Evolutionary conservation across 2,113 vertebrate species (phyloP).

Genomic region (Plecotus auritus): DNA sequence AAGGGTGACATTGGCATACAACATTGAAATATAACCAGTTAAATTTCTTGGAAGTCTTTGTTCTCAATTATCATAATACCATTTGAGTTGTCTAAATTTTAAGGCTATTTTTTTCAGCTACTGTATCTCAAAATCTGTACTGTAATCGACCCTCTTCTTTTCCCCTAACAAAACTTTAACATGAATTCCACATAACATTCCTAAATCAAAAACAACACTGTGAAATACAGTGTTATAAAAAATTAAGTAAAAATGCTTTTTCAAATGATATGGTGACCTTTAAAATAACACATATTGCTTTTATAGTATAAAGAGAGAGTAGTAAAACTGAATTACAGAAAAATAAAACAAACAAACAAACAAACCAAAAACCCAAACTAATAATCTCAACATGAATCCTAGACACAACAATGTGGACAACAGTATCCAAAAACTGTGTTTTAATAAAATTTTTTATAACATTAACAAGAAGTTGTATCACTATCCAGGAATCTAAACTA

Average conservation of each 20-base stretch:
- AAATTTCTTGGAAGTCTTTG: background rate
- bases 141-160: background rate
- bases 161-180: background rate
- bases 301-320: background rate
- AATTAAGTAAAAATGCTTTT: background rate
- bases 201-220: background rate
- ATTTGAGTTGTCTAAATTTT: background rate
- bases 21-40: background rate
- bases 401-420: background rate
- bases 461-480: background rate
- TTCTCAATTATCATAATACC: background rate
- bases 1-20: background rate
- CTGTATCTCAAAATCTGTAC: background rate
- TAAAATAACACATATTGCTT: background rate
- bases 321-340: background rate
- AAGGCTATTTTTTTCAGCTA: background rate
- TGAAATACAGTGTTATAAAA: slow-evolving; percentile 4
- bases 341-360: background rate
- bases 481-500: background rate
- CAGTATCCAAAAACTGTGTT: background rate
- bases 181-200: background rate
- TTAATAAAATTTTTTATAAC: background rate
- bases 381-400: background rate
- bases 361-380: background rate
- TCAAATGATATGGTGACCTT: background rate